Conservation (phyloP, 2,797 vertebrate species). For the Propithecus perrieri region DNA sequence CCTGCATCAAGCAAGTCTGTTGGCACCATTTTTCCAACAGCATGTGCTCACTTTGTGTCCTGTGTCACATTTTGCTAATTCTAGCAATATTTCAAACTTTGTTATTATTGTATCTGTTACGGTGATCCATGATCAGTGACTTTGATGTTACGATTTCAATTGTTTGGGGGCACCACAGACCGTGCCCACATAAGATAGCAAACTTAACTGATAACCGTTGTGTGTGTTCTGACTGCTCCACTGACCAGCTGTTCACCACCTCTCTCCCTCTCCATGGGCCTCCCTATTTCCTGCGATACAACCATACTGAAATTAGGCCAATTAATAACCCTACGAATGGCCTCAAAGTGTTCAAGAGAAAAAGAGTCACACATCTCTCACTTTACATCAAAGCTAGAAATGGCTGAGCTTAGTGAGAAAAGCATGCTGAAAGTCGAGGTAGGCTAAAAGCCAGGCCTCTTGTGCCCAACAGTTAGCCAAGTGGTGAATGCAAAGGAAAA, state of each 20-base stretch:
- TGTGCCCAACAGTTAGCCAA: neutral
- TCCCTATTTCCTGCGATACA: neutral
- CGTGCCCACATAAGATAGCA: neutral
- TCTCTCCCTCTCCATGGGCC: neutral
- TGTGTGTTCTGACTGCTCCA: neutral
- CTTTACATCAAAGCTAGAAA: neutral
- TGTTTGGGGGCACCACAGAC: neutral
- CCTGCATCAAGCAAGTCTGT: no score
- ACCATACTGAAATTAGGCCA: neutral
- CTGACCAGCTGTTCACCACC: neutral
- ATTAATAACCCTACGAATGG: neutral
- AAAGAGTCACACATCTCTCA: neutral
- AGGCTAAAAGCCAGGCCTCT: neutral
- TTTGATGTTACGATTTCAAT: neutral
- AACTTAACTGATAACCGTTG: neutral
- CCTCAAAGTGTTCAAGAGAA: neutral
- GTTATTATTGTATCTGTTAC: neutral
- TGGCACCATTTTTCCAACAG: neutral
- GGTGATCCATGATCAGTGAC: neutral
- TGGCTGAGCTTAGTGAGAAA: neutral
- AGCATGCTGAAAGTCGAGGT: neutral
- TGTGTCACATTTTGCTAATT: neutral
- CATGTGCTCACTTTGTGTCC: neutral
- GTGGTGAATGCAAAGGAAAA: neutral
- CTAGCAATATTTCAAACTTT: neutral